Percentiles rank a stretch among this genome's conserved stretches.
These are phyloP conservation scores for Malacoraja senta DNA, from an alignment of 2,797 vertebrate species.

Conservation along the genomic window DNA sequence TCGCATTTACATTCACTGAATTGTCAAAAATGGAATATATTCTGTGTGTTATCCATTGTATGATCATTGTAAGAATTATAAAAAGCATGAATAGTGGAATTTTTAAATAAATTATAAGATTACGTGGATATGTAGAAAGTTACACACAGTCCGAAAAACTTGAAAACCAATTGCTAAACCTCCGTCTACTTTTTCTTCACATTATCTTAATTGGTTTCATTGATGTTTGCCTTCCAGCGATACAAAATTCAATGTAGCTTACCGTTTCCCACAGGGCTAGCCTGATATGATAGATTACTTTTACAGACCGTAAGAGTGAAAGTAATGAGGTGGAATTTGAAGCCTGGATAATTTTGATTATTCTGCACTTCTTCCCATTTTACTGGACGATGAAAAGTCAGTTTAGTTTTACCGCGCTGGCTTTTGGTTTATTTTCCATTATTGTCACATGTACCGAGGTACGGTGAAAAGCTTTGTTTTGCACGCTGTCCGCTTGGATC, in stretches of 20 bases:
- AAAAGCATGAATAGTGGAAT: not conserved
- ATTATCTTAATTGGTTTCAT: slow-evolving; percentile 43
- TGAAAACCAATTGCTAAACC: not conserved
- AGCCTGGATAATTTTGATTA: slow-evolving; percentile 41
- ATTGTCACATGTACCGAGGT: too few species aligned
- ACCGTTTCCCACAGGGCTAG: slow-evolving; percentile 43
- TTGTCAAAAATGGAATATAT: not conserved
- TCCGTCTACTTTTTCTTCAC: slow-evolving; percentile 28
- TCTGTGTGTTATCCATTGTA: not conserved
- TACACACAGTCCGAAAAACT: not conserved
- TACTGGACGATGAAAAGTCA: slow-evolving; percentile 45
- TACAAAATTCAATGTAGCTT: slow-evolving; percentile 44
- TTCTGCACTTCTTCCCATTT: slow-evolving; percentile 41
- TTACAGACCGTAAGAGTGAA: slow-evolving; percentile 44
- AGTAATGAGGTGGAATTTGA: slow-evolving; percentile 41
- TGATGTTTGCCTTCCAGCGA: slow-evolving; percentile 43
- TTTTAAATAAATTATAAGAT: not conserved
- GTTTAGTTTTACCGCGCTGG: not conserved
- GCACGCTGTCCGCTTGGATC: too few species aligned
- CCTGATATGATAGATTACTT: slow-evolving; percentile 48
- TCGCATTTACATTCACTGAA: not conserved
- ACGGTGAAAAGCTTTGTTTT: too few species aligned
- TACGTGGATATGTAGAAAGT: not conserved
- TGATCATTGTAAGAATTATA: not conserved
- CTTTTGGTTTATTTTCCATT: too few species aligned